Evolutionary conservation across 2,113 vertebrate species (phyloP), one percentile per base, ranked within the genome.

Genomic region (Lepisosteus osseus): DNA sequence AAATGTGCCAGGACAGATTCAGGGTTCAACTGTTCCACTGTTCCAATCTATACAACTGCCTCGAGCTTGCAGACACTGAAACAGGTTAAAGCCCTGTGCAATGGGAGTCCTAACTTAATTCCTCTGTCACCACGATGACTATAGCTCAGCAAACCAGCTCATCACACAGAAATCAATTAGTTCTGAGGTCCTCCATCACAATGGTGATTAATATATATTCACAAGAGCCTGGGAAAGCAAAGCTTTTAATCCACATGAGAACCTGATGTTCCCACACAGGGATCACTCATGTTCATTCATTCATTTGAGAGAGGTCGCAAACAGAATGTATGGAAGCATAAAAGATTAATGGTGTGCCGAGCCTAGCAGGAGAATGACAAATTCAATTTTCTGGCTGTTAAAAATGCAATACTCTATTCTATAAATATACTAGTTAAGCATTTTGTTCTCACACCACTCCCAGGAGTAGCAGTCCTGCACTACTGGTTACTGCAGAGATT

Each of bases 291-390:
- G 57, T 54, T 40, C 43, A 11, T 41, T 44, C 56, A 47, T 13
- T 45, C 61, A 57, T 41, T 43, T 72, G 61, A 41, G 72, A 43
- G 57, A 42, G 65, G 11, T 64, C 65, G 40, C 54, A 61, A 57
- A 61, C 51, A 56, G 56, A 54, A 55, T 59, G 41, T 15, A 12
- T 11, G 15, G 47, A 65, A 45, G 55, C 70, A 78, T 74, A 17
- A 81, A 79, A 73, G 71, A 81, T 77, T 73, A 61, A 79, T 76
- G 63, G 47, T 42, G 54, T 43, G 56, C 72, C 29, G 29, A 29
- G 29, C n/a, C 43, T 47, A 55, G 61, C 59, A 54, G 43, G 56
- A 61, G 67, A 61, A 70, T 61, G 56, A 61, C 63, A 61, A 70
- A 67, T 43, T 66, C 44, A 45, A 73, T 68, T 68, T 73, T 65